phyloP scores from a whole-genome alignment of 2,888 invertebrate species.

The Ectemnius lituratus region DNA sequence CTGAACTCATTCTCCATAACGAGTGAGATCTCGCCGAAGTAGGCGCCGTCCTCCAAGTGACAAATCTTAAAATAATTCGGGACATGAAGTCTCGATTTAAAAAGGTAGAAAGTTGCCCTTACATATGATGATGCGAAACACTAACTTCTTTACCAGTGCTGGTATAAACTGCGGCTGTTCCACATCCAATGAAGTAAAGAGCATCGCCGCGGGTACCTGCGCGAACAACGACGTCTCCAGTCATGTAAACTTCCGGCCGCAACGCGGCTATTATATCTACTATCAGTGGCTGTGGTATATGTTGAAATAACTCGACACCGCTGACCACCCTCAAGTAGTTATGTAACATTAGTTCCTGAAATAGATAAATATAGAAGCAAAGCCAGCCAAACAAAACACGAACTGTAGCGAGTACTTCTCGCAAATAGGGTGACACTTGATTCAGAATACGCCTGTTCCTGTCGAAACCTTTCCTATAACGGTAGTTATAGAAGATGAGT shows the following conservation, averaged over 20 bases:
- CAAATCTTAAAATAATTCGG: slow-evolving; percentile 70
- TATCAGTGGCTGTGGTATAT: slow-evolving; percentile 70
- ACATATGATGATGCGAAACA: not conserved
- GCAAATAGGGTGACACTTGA: slow-evolving; percentile 73
- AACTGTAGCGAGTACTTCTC: slow-evolving; percentile 58
- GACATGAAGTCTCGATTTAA: no score
- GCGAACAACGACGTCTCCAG: slow-evolving; percentile 75
- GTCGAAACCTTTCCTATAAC: slow-evolving; percentile 75
- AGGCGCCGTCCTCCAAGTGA: slow-evolving; percentile 78
- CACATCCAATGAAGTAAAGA: slow-evolving; percentile 76
- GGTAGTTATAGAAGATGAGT: slow-evolving; percentile 74
- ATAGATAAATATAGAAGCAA: not conserved
- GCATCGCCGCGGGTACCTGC: slow-evolving; percentile 71
- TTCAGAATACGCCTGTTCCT: slow-evolving; percentile 75
- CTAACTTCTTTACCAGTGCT: slow-evolving; percentile 74
- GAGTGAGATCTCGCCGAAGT: slow-evolving; percentile 78
- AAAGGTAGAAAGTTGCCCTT: no score
- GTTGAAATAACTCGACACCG: slow-evolving; percentile 74
- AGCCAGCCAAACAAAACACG: no score
- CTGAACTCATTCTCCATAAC: slow-evolving; percentile 75
- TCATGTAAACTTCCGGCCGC: slow-evolving; percentile 73
- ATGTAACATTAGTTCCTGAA: slow-evolving; percentile 74
- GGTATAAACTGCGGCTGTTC: slow-evolving; percentile 78
- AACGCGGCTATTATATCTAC: slow-evolving; percentile 68
- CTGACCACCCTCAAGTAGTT: slow-evolving; percentile 71